These are phyloP conservation scores for Euwallacea fornicatus DNA, from an alignment of 1,140 invertebrate species.

Conservation along the genomic window DNA sequence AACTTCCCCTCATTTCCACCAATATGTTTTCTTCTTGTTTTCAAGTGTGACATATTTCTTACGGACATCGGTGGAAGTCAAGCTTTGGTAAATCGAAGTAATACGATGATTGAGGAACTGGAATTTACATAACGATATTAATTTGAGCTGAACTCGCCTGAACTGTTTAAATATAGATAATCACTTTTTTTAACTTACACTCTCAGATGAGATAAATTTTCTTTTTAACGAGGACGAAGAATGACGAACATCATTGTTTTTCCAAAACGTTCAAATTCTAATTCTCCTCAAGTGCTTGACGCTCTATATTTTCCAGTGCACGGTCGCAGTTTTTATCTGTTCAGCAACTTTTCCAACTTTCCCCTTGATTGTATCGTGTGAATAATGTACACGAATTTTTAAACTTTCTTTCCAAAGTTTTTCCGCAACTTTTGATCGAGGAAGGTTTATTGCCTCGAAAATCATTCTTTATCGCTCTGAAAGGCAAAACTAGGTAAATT, in stretches of 20 bases:
- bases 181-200: too few relatives aligned
- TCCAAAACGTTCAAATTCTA: neutral
- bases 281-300: conserved; percentile 8
- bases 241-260: neutral
- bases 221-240: neutral
- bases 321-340: conserved; percentile 29
- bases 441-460: conserved; percentile 8
- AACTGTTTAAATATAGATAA: too few relatives aligned
- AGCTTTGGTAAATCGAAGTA: too few relatives aligned
- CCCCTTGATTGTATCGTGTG: conserved; percentile 33
- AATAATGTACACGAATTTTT: conserved; percentile 38
- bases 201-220: too few relatives aligned
- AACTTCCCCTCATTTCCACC: too few relatives aligned
- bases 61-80: too few relatives aligned
- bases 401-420: conserved; percentile 26
- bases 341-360: conserved; percentile 30
- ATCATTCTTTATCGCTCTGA: neutral
- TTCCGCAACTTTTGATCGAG: conserved; percentile 17
- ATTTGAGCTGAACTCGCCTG: too few relatives aligned
- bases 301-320: conserved; percentile 33
- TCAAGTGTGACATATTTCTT: too few relatives aligned
- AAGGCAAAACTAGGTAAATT: too few relatives aligned
- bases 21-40: too few relatives aligned
- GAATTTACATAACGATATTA: too few relatives aligned
- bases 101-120: too few relatives aligned